Evolutionary conservation across 1,140 invertebrate species (phyloP).

Genomic region (Drosophila ogumai): DNA sequence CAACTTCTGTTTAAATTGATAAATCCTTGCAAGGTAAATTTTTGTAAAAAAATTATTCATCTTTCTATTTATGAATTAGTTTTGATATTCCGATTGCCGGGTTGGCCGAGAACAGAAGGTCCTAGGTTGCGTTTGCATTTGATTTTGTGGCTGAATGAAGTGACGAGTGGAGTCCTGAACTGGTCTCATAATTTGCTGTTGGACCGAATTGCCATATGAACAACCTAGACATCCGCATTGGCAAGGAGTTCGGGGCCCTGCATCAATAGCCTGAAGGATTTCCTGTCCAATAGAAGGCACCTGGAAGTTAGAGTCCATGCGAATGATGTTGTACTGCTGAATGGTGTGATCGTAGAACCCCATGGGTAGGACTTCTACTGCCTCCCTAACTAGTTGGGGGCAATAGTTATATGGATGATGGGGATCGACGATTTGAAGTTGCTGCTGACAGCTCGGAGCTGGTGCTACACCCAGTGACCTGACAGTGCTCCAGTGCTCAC

Average conservation of each 20-base stretch:
- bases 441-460: not conserved
- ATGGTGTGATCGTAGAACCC: constrained; percentile 49
- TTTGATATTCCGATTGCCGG: constrained; percentile 12
- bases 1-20: no score
- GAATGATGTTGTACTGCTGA: constrained; percentile 40
- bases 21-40: no score
- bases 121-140: not conserved
- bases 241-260: not conserved
- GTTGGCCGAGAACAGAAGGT: not conserved
- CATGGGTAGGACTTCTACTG: not conserved
- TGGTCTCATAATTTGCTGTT: not conserved
- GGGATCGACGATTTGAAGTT: not conserved
- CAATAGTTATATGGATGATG: not conserved
- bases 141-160: not conserved
- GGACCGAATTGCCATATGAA: not conserved
- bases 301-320: constrained; percentile 33
- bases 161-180: not conserved
- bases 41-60: not conserved
- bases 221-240: no score
- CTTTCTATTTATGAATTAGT: not conserved
- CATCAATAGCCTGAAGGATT: not conserved
- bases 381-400: not conserved
- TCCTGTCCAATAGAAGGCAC: constrained; percentile 5
- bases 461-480: not conserved
- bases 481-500: not conserved